These are phyloP conservation scores for Asteroscopus sphinx DNA, from an alignment of 2,888 invertebrate species.

Conservation along the genomic window DNA sequence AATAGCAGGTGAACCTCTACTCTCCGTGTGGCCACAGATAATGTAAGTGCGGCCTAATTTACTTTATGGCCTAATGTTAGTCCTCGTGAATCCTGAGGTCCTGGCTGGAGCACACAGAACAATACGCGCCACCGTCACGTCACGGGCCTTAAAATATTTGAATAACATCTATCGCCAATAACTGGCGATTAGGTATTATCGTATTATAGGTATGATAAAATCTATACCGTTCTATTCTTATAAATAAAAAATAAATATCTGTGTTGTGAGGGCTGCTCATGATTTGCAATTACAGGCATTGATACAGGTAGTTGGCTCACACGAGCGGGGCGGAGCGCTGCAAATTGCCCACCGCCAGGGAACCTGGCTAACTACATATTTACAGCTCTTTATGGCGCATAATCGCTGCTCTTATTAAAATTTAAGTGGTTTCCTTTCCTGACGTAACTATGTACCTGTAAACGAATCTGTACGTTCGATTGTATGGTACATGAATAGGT, in stretches of 20 bases:
- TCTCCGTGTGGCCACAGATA: too few relatives aligned
- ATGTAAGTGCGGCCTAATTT: too few relatives aligned
- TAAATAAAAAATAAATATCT: constrained; percentile 14
- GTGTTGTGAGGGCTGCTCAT: constrained; percentile 44
- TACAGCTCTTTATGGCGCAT: constrained; percentile 85
- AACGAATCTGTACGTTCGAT: constrained; percentile 68
- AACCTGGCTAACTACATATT: constrained; percentile 85
- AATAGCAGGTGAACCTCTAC: too few relatives aligned
- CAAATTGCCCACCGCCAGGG: constrained; percentile 73
- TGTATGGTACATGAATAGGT: constrained; percentile 42
- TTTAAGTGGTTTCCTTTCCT: constrained; percentile 86
- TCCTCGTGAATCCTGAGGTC: too few relatives aligned
- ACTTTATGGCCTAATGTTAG: too few relatives aligned
- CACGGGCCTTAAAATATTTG: too few relatives aligned
- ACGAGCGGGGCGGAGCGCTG: constrained; percentile 58
- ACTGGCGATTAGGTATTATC: too few relatives aligned
- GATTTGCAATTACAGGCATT: constrained; percentile 57
- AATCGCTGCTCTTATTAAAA: constrained; percentile 88
- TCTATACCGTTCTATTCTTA: too few relatives aligned
- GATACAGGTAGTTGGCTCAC: constrained; percentile 51
- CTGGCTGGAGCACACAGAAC: too few relatives aligned
- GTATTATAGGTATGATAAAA: too few relatives aligned
- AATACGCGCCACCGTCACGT: too few relatives aligned
- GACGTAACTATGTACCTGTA: constrained; percentile 69
- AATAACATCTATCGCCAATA: too few relatives aligned